Evolutionary conservation across 2,888 invertebrate species (phyloP).

Genomic region (Ptychoptera albimana): DNA sequence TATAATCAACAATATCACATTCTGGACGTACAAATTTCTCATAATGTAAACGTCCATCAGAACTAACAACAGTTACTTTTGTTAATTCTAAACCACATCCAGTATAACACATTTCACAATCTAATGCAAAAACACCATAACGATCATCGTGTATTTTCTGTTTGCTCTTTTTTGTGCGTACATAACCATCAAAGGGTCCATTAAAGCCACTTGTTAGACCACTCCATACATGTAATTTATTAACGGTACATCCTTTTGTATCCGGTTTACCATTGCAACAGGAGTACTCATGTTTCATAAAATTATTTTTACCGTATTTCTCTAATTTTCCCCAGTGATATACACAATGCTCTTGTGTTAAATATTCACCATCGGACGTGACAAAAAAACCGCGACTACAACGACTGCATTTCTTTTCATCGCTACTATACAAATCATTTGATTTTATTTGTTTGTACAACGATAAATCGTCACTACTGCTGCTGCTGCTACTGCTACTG

Average conservation of each 20-base stretch:
- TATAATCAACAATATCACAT: conserved; percentile 75
- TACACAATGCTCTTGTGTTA: conserved; percentile 55
- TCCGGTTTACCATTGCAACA: conserved; percentile 41
- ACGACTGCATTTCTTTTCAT: conserved; percentile 48
- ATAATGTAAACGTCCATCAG: conserved; percentile 60
- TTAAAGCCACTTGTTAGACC: conserved; percentile 54
- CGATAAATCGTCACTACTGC: conserved; percentile 16
- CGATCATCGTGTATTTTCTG: conserved; percentile 26
- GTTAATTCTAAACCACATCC: conserved; percentile 72
- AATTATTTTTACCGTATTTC: no score
- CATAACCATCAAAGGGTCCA: conserved; percentile 53
- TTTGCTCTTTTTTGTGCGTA: conserved; percentile 34
- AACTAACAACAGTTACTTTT: conserved; percentile 67
- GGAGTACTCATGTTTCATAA: conserved; percentile 27
- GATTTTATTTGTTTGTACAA: conserved; percentile 11
- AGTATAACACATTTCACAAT: conserved; percentile 97
- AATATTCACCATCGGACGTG: conserved; percentile 51
- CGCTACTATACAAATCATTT: conserved; percentile 6
- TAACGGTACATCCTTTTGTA: conserved; percentile 46
- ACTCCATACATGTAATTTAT: conserved; percentile 60
- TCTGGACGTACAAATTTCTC: conserved; percentile 74
- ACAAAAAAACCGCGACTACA: conserved; percentile 59
- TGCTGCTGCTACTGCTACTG: neutral
- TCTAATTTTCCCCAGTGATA: conserved; percentile 73
- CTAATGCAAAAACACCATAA: conserved; percentile 59